Base-by-base conservation (phyloP, 2,797 vertebrate species). In the Acanthiza pusilla region DNA sequence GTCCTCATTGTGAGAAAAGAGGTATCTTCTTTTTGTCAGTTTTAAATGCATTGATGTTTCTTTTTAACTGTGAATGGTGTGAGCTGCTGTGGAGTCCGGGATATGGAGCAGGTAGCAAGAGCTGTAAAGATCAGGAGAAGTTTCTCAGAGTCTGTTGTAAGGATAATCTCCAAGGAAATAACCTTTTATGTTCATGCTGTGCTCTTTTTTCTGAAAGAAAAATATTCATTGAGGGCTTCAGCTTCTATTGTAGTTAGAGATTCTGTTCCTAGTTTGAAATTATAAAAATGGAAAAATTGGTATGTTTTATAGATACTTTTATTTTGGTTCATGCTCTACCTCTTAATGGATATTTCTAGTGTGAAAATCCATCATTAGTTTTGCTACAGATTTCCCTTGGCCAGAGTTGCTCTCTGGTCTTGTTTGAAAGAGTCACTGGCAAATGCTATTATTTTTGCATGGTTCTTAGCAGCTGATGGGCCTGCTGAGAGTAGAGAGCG, bases 231-330 rank as follows among this genome's bases (percentile, higher is more conserved):
- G 62, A 18, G 57, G 7, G 17, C 67, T 91, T 83, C 54, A 30
- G 42, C 48, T 86, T 80, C 29, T 83, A 0, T 45, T 45, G 19
- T 70, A 54, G 18, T 38, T 71, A 63, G 30, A 74, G 32, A 74
- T 86, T 84, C 70, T 81, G 34, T 74, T 91, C 30, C 34, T 68
- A 11, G 12, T 54, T 83, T 63, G 53, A 93, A 90, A 80, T 63
- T 2, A 20, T 57, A 74, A 48, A 78, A 85, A 60, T 45, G 11
- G 42, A 65, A 68, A n/a, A 77, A 30, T 50, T 54, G 6, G 22
- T 78, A 38, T 65, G 30, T 34, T 73, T 85, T 73, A 47, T 26
- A 57, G 25, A 1, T 67, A 14, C 29, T 77, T 85, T 91, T 55
- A 18, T 74, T 91, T 85, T 58, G 19, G 4, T 88, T 94, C 19